Evolutionary conservation across 2,888 invertebrate species (phyloP), one percentile per base, ranked within the genome.

Genomic region (Polia nebulosa): DNA sequence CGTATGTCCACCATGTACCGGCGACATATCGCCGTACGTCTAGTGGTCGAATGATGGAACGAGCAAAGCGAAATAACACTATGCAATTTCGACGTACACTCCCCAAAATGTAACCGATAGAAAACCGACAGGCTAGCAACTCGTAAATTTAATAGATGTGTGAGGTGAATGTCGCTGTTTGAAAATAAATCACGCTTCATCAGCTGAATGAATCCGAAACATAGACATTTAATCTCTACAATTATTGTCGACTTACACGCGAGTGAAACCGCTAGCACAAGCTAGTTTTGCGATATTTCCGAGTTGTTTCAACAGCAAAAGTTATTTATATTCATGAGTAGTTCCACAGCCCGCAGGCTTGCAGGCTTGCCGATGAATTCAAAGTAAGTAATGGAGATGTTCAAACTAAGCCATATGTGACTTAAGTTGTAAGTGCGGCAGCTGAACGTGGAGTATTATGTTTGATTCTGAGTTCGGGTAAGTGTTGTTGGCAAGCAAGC

Each of bases 401-500:
- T 44, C 13, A 25, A n/a, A 64, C 41, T 51, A 51, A 44, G n/a
- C 66, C 39, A 70, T 76, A 29, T 39, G 25, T 32, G 67, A 52
- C 25, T 67, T 75, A 70, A 70, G 69, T 70, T 52, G 68, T 34
- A 44, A 39, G 44, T n/a, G 17, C 29, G 36, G 32, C 20, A 20
- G 20, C 29, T 32, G 67, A 70, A 53, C 69, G 69, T 70, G 69
- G 5, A 15, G 68, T 47, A 39, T 70, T 70, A 70, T 32, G 44
- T 76, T 75, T 32, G 29, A 45, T 75, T 66, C 68, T 32, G 13
- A 20, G 25, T 67, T 52, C 25, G 17, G 39, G 44, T 34, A 51
- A 75, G 66, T 66, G 51, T 74, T 65, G 75, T 11, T 25, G 29
- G n/a, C 13, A 45, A 52, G 13, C 20, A 66, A 52, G 51, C 22